Percentiles rank a stretch among this genome's conserved stretches.
Conservation (phyloP, 2,113 vertebrate species). For the Tupaia tana region DNA sequence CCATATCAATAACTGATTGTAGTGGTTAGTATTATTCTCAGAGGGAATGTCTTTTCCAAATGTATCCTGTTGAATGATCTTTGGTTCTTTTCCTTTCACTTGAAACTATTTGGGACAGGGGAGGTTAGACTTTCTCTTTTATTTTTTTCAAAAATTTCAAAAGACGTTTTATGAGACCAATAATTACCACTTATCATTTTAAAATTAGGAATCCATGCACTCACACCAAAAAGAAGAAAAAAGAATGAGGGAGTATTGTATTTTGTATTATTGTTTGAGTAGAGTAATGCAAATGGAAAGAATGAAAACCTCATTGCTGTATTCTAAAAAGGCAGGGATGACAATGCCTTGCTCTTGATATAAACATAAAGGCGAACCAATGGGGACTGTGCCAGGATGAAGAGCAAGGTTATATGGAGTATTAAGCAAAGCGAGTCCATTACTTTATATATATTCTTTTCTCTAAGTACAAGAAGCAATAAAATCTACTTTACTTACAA, state of each 20-base stretch:
- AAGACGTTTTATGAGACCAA: not conserved
- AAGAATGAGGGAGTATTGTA: not conserved
- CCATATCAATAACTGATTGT: slow-evolving; percentile 13
- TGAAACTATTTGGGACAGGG: not conserved
- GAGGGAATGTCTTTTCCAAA: not conserved
- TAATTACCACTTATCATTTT: not conserved
- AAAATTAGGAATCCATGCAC: not conserved
- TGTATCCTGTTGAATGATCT: not conserved
- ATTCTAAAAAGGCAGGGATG: not conserved
- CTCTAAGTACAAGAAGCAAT: not conserved
- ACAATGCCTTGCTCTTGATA: not conserved
- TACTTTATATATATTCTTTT: not conserved
- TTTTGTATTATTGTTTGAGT: not conserved
- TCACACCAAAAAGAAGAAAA: too few species aligned
- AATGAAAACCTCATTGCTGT: not conserved
- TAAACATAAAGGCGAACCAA: not conserved
- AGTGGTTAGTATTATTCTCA: slow-evolving; percentile 40
- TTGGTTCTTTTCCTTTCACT: not conserved
- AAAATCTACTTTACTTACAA: not conserved
- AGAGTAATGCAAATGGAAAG: not conserved
- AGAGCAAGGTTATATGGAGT: not conserved
- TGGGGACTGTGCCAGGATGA: not conserved
- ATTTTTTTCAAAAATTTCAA: not conserved
- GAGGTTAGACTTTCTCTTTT: not conserved
- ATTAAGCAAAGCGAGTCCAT: not conserved